A percentile compares a stretch with the other conserved stretches of the same genome.
These are phyloP conservation scores for Clarias magur DNA, from an alignment of 2,113 vertebrate genomes.

Conservation along the genomic window DNA sequence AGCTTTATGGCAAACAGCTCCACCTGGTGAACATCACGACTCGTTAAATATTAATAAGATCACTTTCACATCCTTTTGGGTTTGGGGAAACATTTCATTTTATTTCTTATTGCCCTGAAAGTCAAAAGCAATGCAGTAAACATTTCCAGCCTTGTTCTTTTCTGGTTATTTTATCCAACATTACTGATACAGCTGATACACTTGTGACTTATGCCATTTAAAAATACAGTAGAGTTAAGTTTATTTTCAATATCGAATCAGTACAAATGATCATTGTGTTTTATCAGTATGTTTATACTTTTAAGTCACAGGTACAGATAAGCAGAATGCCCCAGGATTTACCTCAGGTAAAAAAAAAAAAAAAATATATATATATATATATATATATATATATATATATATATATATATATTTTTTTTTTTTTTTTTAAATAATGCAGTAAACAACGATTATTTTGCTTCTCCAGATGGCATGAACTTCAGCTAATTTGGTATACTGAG, in stretches of 20 bases:
- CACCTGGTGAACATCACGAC: conserved; percentile 33
- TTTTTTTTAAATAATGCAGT: background rate
- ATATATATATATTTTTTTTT: no score
- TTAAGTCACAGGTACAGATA: background rate
- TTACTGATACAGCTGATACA: background rate
- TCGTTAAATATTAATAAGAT: conserved; percentile 22
- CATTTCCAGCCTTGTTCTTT: background rate
- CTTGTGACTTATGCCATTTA: background rate
- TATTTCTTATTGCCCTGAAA: background rate
- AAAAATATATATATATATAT: no score
- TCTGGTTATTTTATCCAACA: background rate
- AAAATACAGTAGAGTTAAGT: background rate
- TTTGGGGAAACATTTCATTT: background rate
- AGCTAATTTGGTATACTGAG: background rate
- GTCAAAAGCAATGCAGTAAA: background rate
- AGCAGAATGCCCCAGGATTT: background rate
- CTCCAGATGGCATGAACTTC: background rate
- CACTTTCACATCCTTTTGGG: background rate
- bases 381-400: no score
- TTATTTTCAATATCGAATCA: background rate
- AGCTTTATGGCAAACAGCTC: conserved; percentile 30
- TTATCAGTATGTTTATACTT: background rate
- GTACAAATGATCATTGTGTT: background rate
- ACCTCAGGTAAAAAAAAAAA: background rate
- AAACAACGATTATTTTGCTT: background rate